A percentile compares a stretch with the other conserved stretches of the same genome.
Evolutionary conservation across 2,113 vertebrate genomes (phyloP).

Genomic region (Chloropsis hardwickii): DNA sequence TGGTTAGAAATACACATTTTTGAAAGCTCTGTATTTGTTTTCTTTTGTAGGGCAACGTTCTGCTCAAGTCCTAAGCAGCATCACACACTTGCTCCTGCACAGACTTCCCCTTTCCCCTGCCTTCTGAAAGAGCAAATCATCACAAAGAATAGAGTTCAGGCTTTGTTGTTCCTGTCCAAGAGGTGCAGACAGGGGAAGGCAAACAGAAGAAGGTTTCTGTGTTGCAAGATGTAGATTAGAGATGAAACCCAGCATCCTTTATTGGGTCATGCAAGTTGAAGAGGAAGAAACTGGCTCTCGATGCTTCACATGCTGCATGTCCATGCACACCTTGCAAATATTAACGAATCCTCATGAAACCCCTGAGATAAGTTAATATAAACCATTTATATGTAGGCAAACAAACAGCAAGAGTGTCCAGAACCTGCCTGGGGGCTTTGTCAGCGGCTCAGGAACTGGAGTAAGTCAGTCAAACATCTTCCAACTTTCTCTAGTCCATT

Average conservation of each 20-base stretch:
- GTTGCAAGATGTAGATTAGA: background rate
- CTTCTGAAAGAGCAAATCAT: background rate
- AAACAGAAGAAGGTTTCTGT: slow-evolving; percentile 9
- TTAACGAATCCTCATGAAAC: slow-evolving; percentile 10
- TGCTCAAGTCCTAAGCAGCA: background rate
- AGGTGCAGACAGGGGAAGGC: background rate
- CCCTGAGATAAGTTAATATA: background rate
- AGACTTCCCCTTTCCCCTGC: background rate
- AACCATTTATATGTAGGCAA: background rate
- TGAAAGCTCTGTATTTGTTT: background rate
- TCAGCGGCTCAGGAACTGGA: background rate
- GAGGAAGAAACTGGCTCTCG: background rate
- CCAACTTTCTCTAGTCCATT: background rate
- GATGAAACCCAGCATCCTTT: background rate
- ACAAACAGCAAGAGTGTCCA: background rate
- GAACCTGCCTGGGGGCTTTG: background rate
- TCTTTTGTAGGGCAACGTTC: background rate
- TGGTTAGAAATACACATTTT: background rate
- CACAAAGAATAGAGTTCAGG: background rate
- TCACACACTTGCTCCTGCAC: background rate
- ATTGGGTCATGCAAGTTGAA: background rate
- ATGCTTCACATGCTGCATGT: background rate
- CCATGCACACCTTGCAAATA: background rate
- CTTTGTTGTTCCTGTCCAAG: background rate
- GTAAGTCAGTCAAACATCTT: background rate